phyloP scores from a whole-genome alignment of 2,113 vertebrate species.

The Sinocyclocheilus grahami region DNA sequence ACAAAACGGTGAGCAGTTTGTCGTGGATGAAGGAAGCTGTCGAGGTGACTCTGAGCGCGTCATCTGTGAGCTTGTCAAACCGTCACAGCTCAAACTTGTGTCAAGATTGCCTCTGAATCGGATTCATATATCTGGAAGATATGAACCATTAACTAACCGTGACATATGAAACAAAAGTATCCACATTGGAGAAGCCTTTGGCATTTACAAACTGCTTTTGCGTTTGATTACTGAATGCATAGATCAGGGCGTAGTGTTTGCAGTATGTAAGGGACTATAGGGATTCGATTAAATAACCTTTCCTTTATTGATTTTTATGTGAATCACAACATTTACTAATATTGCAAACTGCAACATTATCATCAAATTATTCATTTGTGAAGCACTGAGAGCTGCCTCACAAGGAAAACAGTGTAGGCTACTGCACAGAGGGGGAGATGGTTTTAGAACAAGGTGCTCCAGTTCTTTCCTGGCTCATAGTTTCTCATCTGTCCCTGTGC shows the following conservation, averaged over 20 bases:
- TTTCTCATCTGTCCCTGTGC: slow-evolving; percentile 67
- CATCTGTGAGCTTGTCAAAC: slow-evolving; percentile 19
- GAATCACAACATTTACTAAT: background rate
- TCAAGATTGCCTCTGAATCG: background rate
- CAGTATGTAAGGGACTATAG: background rate
- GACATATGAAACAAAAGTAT: background rate
- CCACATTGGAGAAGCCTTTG: background rate
- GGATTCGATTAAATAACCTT: background rate
- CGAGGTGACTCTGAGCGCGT: background rate
- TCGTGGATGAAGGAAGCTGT: slow-evolving; percentile 22
- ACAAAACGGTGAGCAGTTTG: background rate
- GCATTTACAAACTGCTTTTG: background rate
- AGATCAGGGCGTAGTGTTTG: background rate
- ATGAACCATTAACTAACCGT: slow-evolving; percentile 17
- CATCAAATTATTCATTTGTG: background rate
- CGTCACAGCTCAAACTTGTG: background rate
- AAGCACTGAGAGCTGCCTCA: background rate
- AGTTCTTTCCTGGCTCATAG: slow-evolving; percentile 73
- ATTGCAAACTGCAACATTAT: background rate
- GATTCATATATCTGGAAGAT: background rate
- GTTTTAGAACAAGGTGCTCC: slow-evolving; percentile 75
- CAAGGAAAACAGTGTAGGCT: background rate
- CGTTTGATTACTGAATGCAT: background rate
- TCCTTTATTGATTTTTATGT: background rate
- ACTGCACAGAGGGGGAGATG: slow-evolving; percentile 52